Conservation (phyloP, 2,888 invertebrate species). For the Phania funesta region DNA sequence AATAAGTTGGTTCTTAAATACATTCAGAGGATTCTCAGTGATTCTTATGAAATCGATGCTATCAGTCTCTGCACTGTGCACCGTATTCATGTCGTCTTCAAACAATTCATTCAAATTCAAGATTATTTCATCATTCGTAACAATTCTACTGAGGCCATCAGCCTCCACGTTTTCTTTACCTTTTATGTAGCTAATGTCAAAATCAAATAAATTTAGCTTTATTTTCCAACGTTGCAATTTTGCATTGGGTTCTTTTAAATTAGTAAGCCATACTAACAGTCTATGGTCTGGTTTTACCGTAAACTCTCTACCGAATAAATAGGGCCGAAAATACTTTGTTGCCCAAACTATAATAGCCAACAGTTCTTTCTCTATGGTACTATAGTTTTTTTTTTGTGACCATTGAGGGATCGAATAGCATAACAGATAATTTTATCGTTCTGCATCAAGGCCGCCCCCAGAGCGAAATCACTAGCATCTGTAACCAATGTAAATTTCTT, state of each 20-base stretch:
- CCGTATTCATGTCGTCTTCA: not conserved
- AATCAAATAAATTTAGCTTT: slow-evolving; percentile 1
- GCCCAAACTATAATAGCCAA: no score
- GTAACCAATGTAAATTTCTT: not conserved
- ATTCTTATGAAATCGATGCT: slow-evolving; percentile 13
- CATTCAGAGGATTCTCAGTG: not conserved
- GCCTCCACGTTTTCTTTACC: not conserved
- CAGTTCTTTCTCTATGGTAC: no score
- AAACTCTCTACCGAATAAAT: no score
- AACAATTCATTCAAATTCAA: not conserved
- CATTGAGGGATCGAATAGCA: not conserved
- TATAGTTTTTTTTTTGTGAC: not conserved
- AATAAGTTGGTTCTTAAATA: slow-evolving; percentile 4
- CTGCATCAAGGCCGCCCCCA: not conserved
- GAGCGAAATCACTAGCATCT: not conserved
- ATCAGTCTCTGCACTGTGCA: slow-evolving; percentile 26
- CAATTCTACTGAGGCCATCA: not conserved
- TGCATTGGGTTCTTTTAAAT: no score
- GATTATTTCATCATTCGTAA: not conserved
- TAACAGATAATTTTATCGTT: not conserved
- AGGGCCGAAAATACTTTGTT: no score
- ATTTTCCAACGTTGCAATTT: slow-evolving; percentile 12
- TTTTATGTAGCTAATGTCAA: not conserved
- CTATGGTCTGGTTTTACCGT: not conserved
- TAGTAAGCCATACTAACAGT: not conserved